phyloP scores from a whole-genome alignment of 2,797 vertebrate genomes.

The Spinus olivaceus region DNA sequence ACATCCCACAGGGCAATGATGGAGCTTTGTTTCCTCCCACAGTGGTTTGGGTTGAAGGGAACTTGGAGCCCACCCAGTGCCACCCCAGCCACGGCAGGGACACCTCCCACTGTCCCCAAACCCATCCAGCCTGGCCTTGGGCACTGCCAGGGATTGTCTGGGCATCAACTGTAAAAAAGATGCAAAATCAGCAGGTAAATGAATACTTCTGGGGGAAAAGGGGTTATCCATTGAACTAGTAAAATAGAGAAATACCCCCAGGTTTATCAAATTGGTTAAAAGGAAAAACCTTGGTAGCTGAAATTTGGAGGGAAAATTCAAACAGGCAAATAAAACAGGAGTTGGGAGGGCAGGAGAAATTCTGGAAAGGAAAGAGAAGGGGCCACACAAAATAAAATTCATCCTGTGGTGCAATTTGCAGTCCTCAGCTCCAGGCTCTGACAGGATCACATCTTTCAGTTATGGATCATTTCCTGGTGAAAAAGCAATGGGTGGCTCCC shows the following conservation, averaged over 20 bases:
- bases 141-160: neutral
- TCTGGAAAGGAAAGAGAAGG: neutral
- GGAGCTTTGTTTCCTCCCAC: neutral
- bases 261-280: neutral
- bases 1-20: neutral
- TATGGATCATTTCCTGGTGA: neutral
- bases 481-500: neutral
- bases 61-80: neutral
- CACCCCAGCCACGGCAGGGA: neutral
- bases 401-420: neutral
- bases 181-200: neutral
- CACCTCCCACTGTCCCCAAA: neutral
- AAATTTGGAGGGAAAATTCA: neutral
- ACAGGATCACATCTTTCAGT: neutral
- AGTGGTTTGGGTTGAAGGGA: neutral
- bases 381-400: neutral
- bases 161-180: neutral
- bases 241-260: neutral
- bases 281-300: neutral
- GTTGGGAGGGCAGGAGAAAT: neutral
- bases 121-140: neutral
- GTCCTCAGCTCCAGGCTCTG: neutral
- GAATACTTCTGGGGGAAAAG: rapidly evolving
- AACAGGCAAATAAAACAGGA: neutral
- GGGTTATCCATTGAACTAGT: rapidly evolving